phyloP scores from a whole-genome alignment of 2,888 invertebrate species.

The Incurvaria masculella region DNA sequence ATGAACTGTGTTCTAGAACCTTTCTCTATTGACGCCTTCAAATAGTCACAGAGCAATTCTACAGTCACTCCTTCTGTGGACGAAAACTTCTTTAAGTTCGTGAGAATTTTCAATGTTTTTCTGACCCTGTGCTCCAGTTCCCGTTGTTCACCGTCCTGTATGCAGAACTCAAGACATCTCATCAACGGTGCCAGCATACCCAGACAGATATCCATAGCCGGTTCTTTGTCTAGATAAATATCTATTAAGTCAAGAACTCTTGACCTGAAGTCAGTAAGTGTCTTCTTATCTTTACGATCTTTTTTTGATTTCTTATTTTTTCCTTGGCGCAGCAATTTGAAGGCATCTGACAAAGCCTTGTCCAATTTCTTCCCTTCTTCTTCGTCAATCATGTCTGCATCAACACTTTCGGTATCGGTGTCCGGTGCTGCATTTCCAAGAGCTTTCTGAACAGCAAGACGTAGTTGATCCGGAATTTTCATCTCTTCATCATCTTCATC shows the following conservation, averaged over 20 bases:
- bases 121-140: constrained; percentile 63
- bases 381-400: constrained; percentile 72
- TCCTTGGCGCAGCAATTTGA: constrained; percentile 60
- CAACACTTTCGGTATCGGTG: constrained; percentile 66
- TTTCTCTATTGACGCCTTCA: constrained; percentile 59
- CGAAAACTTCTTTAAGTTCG: constrained; percentile 59
- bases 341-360: constrained; percentile 69
- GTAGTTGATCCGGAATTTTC: constrained; percentile 66
- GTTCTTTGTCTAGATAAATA: constrained; percentile 67
- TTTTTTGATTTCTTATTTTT: constrained; percentile 51
- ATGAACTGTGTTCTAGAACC: constrained; percentile 61
- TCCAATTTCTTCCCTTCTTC: constrained; percentile 72
- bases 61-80: constrained; percentile 53
- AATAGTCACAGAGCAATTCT: constrained; percentile 50
- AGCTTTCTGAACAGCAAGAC: constrained; percentile 69
- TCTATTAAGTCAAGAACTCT: constrained; percentile 73
- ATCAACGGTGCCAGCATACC: constrained; percentile 68
- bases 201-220: constrained; percentile 63
- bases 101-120: constrained; percentile 58
- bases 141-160: constrained; percentile 64
- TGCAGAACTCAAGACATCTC: constrained; percentile 65
- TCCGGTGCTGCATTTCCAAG: constrained; percentile 58
- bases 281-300: constrained; percentile 61
- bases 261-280: constrained; percentile 68
- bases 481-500: constrained; percentile 58